Evolutionary conservation across 2,888 invertebrate genomes (phyloP).

Genomic region (Cepaea hortensis): DNA sequence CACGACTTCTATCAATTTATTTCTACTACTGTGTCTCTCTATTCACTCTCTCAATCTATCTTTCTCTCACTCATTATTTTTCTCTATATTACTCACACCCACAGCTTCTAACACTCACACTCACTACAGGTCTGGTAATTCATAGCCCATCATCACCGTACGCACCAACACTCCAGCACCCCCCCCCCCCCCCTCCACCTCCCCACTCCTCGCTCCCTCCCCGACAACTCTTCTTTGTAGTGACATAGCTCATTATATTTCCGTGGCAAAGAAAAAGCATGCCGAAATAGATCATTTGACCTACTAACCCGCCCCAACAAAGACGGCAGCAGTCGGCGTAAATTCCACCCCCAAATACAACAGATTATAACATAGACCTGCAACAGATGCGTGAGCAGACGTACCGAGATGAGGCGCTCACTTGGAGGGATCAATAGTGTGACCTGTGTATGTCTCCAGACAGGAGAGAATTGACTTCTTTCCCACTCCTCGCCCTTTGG

Average conservation of each 20-base stretch:
- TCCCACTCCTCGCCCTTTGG: neutral
- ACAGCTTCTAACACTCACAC: too few species aligned
- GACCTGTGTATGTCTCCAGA: slow-evolving; percentile 16
- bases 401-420: neutral
- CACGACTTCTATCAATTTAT: too few species aligned
- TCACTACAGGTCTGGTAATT: too few species aligned
- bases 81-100: too few species aligned
- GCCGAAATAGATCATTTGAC: neutral
- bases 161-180: too few species aligned
- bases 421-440: neutral
- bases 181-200: too few species aligned
- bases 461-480: slow-evolving; percentile 4
- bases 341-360: neutral
- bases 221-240: neutral
- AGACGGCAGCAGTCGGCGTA: neutral
- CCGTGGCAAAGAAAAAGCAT: neutral
- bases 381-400: neutral
- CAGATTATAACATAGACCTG: slow-evolving; percentile 20
- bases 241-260: neutral
- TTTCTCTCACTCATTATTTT: too few species aligned
- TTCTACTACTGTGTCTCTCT: too few species aligned
- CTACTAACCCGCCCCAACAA: slow-evolving; percentile 16
- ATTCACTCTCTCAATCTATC: too few species aligned
- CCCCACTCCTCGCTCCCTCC: too few species aligned
- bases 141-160: too few species aligned